Evolutionary conservation across 2,797 vertebrate species (phyloP), one percentile per base, ranked within the genome.

Genomic region (Rhabdophis nuchalis): DNA sequence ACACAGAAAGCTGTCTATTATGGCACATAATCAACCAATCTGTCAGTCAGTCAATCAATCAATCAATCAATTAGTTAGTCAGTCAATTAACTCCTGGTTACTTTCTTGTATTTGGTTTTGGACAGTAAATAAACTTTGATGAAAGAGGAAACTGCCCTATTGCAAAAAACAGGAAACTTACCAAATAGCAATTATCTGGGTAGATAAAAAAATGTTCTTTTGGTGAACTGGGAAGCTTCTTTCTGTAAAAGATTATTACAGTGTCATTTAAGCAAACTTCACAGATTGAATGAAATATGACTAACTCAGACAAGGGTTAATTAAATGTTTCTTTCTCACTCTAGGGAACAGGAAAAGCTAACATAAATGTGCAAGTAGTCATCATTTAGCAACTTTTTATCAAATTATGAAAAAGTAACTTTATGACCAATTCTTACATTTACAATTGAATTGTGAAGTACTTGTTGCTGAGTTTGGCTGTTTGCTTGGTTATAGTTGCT

Each of bases 221-320:
- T 88, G 88, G 88, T 91, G 87, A 64, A 91, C 93, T 50, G 92
- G 1, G 12, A 92, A 94, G 86, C 41, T 93, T 16, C 90, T 93
- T 95, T 94, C 97, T 97, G 95, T 92, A 91, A 92, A 85, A 88
- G 85, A 94, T 52, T 89, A 4, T 82, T 14, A 32, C 92, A 95
- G 52, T 29, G 41, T 32, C 90, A 91, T 8, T 91, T 90, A 23
- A 27, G 64, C 13, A 77, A 94, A 90, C 46, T 91, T 1, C 36
- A 18, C 1, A 0, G 32, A 77, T 46, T 77, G 20, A 77, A 20
- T 41, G 72, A 77, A 77, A 77, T 46, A 41, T 46, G 20, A 77
- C 36, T 25, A 72, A 72, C 64, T 36, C 10, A 82, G 36, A 46
- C 20, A 46, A 46, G 20, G 36, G 36, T 82, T 46, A 46, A 82